These are phyloP conservation scores for Pseudococcus viburni DNA, from an alignment of 2,888 invertebrate genomes.

Conservation along the genomic window DNA sequence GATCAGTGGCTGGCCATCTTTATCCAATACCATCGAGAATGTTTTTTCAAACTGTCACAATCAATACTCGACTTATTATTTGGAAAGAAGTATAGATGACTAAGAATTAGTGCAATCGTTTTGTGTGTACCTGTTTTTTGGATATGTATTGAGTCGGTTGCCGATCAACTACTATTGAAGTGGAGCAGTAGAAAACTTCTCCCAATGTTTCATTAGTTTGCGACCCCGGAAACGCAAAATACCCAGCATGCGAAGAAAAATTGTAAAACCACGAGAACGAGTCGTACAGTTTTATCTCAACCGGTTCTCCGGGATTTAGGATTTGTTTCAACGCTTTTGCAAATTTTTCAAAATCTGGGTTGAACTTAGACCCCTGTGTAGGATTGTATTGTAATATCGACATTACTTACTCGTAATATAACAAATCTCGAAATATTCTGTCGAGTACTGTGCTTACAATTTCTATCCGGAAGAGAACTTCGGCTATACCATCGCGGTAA, in stretches of 20 bases:
- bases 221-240: background rate
- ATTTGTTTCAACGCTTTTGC: background rate
- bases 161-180: background rate
- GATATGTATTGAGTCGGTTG: background rate
- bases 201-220: background rate
- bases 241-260: background rate
- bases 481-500: background rate
- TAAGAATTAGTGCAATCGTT: background rate
- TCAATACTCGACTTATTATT: background rate
- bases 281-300: background rate
- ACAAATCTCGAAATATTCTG: background rate
- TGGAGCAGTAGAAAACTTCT: background rate
- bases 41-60: background rate
- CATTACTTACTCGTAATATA: background rate
- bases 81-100: background rate
- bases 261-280: background rate
- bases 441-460: background rate
- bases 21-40: background rate
- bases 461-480: background rate
- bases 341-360: background rate
- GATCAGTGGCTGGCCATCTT: background rate
- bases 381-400: too few relatives aligned
- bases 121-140: background rate
- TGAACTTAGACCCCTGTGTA: background rate
- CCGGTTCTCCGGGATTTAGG: background rate